phyloP scores from a whole-genome alignment of 2,113 vertebrate species.

The Oncorhynchus keta region DNA sequence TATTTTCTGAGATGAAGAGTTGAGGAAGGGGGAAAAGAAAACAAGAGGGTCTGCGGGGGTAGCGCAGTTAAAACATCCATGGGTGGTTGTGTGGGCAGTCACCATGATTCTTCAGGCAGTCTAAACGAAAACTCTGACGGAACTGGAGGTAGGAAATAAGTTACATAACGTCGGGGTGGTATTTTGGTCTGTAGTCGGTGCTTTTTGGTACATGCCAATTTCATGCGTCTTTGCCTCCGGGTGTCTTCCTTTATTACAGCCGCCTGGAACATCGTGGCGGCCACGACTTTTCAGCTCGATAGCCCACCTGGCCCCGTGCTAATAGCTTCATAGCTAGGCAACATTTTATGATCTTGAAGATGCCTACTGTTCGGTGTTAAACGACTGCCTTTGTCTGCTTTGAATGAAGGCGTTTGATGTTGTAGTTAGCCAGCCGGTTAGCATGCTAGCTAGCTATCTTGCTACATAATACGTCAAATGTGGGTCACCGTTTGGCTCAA shows the following conservation, averaged over 20 bases:
- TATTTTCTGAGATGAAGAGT: conserved; percentile 48
- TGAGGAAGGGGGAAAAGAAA: conserved; percentile 33
- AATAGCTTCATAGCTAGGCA: background rate
- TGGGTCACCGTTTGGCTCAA: conserved; percentile 46
- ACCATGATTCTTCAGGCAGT: conserved; percentile 96
- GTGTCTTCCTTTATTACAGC: conserved; percentile 47
- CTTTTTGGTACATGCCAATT: conserved; percentile 15
- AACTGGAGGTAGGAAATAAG: conserved; percentile 83
- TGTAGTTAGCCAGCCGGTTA: conserved; percentile 30
- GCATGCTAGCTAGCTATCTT: conserved; percentile 18
- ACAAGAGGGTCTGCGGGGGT: conserved; percentile 60
- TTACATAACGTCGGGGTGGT: conserved; percentile 7
- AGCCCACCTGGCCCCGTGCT: background rate
- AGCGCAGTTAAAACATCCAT: conserved; percentile 82
- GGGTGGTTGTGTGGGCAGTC: conserved; percentile 98
- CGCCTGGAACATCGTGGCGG: conserved; percentile 11
- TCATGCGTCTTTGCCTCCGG: conserved; percentile 19
- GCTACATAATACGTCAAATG: conserved; percentile 23
- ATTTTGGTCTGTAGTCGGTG: conserved; percentile 16
- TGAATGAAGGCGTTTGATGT: conserved; percentile 3
- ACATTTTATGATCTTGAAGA: background rate
- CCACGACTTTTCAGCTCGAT: background rate
- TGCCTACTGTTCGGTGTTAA: background rate
- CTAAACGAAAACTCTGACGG: conserved; percentile 97
- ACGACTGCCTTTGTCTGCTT: conserved; percentile 18